A percentile compares a stretch with the other conserved stretches of the same genome.
Evolutionary conservation across 2,888 invertebrate species (phyloP).

Genomic region (Quadroppia sp.): DNA sequence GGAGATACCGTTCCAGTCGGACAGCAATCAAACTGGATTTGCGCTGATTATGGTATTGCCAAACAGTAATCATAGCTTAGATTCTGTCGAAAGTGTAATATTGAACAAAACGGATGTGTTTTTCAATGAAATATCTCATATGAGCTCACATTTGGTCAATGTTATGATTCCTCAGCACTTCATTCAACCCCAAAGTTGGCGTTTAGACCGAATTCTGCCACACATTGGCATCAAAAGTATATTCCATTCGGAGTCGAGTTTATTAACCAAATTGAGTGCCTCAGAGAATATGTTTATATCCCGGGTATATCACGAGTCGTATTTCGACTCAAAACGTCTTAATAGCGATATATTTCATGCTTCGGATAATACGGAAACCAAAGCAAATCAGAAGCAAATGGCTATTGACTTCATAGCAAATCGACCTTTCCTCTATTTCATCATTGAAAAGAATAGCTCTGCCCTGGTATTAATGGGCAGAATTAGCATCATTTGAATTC

Average conservation of each 20-base stretch:
- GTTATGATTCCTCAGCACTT: background rate
- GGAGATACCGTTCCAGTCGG: background rate
- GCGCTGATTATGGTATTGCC: background rate
- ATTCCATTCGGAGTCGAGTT: background rate
- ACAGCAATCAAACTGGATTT: background rate
- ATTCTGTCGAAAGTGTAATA: background rate
- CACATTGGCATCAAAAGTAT: background rate
- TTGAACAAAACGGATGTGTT: background rate
- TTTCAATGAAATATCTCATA: background rate
- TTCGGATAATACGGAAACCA: background rate
- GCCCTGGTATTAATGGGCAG: background rate
- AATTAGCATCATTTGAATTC: background rate
- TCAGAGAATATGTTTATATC: background rate
- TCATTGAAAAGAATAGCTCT: background rate
- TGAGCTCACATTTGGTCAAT: background rate
- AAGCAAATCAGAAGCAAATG: background rate
- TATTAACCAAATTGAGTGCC: background rate
- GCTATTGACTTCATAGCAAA: background rate
- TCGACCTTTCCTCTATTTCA: background rate
- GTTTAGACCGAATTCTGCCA: background rate
- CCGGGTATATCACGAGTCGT: constrained; percentile 1
- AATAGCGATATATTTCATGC: background rate
- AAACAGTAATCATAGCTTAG: background rate
- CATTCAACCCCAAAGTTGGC: background rate
- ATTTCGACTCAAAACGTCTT: background rate